Evolutionary conservation across 2,888 invertebrate species (phyloP).

Genomic region (Magallana nippona): DNA sequence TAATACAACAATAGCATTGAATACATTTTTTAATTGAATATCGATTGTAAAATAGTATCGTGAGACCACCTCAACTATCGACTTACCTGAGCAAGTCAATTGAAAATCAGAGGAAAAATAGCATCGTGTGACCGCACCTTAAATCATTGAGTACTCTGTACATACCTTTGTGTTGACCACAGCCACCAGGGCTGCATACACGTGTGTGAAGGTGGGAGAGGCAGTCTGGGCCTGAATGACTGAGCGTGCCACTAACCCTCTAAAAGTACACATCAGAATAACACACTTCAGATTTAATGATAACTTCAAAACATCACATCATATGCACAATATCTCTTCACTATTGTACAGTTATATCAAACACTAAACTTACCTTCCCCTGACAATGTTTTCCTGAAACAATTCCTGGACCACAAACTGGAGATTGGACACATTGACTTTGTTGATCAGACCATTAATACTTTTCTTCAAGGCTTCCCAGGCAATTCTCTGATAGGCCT

Average conservation of each 20-base stretch:
- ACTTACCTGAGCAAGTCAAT: too few relatives aligned
- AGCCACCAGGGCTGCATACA: slow-evolving; percentile 96
- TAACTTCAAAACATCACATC: not conserved
- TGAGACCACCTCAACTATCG: too few relatives aligned
- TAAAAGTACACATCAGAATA: slow-evolving; percentile 61
- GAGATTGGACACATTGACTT: slow-evolving; percentile 96
- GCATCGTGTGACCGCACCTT: too few relatives aligned
- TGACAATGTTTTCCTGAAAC: slow-evolving; percentile 95
- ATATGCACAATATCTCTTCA: too few relatives aligned
- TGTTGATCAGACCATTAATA: slow-evolving; percentile 98
- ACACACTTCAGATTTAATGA: not conserved
- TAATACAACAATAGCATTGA: too few relatives aligned
- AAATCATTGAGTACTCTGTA: not conserved
- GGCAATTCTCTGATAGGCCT: slow-evolving; percentile 95
- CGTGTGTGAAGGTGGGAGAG: slow-evolving; percentile 97
- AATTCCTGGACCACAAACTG: slow-evolving; percentile 92
- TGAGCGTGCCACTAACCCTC: slow-evolving; percentile 93
- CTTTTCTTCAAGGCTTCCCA: slow-evolving; percentile 99
- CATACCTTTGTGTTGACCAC: slow-evolving; percentile 94
- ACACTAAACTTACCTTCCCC: slow-evolving; percentile 86
- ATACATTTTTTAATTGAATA: too few relatives aligned
- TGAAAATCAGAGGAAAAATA: too few relatives aligned
- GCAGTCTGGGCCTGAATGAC: slow-evolving; percentile 98
- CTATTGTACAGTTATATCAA: not conserved
- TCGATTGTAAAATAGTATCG: too few relatives aligned